Conservation (phyloP, 2,888 invertebrate species). For the Encarsia formosa region DNA sequence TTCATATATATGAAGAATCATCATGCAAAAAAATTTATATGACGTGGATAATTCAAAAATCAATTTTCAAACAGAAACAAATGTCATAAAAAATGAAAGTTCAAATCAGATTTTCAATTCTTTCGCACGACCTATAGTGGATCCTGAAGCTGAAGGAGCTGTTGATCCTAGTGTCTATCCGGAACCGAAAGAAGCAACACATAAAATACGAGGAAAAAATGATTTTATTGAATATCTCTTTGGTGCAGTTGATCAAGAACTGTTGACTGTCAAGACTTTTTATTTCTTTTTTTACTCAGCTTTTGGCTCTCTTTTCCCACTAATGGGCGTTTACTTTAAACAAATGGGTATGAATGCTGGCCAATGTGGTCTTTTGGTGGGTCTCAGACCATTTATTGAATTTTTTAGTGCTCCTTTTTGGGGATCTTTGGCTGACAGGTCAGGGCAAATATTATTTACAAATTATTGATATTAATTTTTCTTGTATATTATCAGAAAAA, state of each 20-base stretch:
- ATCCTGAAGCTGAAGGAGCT: conserved; percentile 79
- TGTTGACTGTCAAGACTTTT: conserved; percentile 93
- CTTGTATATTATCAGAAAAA: too few species aligned
- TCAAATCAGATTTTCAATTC: too few species aligned
- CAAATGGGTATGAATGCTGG: conserved; percentile 99
- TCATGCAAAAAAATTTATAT: too few species aligned
- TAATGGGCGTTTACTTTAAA: conserved; percentile 99
- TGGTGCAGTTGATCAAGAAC: conserved; percentile 81
- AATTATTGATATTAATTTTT: too few species aligned
- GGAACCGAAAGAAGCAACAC: conserved; percentile 81
- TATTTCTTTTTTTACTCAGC: conserved; percentile 99
- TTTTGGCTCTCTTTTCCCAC: conserved; percentile 94
- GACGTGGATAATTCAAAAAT: too few species aligned
- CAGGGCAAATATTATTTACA: too few species aligned
- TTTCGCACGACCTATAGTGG: conserved; percentile 72
- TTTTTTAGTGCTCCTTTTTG: conserved; percentile 97
- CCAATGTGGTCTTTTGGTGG: conserved; percentile 91
- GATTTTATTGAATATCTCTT: conserved; percentile 80
- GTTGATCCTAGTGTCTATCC: conserved; percentile 81
- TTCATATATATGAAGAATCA: too few species aligned
- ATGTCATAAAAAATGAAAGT: too few species aligned
- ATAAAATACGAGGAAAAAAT: conserved; percentile 82
- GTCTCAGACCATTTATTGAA: conserved; percentile 94
- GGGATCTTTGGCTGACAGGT: conserved; percentile 91
- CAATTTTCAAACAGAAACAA: too few species aligned